These are phyloP conservation scores for Astur gentilis DNA, from an alignment of 2,113 vertebrate genomes.

Conservation along the genomic window DNA sequence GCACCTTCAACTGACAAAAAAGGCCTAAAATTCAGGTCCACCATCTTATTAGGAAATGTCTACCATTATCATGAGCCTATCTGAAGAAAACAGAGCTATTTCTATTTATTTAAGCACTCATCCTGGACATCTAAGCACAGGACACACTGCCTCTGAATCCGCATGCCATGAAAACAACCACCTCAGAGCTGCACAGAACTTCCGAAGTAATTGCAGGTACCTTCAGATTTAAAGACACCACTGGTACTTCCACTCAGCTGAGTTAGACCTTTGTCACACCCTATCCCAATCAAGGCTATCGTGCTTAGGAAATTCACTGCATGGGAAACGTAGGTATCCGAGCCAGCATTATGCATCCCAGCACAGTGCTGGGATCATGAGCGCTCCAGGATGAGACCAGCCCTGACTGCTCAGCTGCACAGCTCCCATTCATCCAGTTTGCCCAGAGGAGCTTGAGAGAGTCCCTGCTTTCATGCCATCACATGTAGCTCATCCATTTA, in stretches of 20 bases:
- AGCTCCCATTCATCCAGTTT: background rate
- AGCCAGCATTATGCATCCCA: background rate
- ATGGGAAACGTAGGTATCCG: background rate
- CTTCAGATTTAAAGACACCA: background rate
- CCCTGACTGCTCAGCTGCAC: background rate
- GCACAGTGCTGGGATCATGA: background rate
- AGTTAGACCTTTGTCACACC: rapidly evolving
- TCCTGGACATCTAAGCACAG: background rate
- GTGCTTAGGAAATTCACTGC: background rate
- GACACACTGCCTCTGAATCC: background rate
- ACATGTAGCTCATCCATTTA: background rate
- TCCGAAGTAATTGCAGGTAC: background rate
- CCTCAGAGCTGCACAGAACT: background rate
- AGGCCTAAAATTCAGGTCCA: background rate
- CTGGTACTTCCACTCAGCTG: background rate
- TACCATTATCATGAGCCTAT: background rate
- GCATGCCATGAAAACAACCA: background rate
- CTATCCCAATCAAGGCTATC: background rate
- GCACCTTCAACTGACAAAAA: background rate
- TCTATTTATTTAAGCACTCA: background rate
- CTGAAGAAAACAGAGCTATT: background rate
- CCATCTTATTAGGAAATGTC: background rate
- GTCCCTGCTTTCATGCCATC: background rate
- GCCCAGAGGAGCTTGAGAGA: background rate
- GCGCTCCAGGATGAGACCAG: background rate